Evolutionary conservation across 2,888 invertebrate species (phyloP).

Genomic region (Pachymerium ferrugineum): DNA sequence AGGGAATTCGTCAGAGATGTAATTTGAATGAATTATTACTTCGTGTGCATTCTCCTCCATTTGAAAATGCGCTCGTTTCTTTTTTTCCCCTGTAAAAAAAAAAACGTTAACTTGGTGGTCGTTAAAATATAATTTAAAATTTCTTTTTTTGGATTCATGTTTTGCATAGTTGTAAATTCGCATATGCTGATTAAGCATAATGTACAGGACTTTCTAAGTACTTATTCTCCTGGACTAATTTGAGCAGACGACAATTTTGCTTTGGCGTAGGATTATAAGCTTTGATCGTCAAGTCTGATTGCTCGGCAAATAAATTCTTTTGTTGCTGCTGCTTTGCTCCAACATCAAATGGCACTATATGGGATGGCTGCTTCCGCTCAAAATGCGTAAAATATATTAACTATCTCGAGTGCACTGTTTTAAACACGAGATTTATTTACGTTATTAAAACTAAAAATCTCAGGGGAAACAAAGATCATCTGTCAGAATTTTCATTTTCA

Average conservation of each 20-base stretch:
- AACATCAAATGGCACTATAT: neutral
- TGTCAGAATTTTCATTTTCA: neutral
- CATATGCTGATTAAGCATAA: constrained; percentile 14
- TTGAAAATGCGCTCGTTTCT: too few species aligned
- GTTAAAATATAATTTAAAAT: neutral
- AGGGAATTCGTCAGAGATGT: too few species aligned
- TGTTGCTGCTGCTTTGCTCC: neutral
- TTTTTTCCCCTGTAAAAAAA: too few species aligned
- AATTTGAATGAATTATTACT: too few species aligned
- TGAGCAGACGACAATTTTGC: constrained; percentile 4
- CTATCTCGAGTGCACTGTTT: neutral
- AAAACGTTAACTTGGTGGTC: neutral
- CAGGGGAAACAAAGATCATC: neutral
- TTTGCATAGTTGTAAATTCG: neutral
- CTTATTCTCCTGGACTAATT: neutral
- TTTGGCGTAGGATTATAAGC: constrained; percentile 19
- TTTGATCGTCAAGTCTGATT: constrained; percentile 7
- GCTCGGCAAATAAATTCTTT: neutral
- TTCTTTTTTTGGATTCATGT: neutral
- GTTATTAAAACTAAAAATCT: neutral
- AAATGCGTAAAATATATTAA: constrained; percentile 8
- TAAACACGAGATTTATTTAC: neutral
- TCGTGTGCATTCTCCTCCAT: too few species aligned
- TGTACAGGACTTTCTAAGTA: neutral
- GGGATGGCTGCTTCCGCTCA: neutral